Evolutionary conservation across 2,113 vertebrate species (phyloP).

Genomic region (Oryzias melastigma): DNA sequence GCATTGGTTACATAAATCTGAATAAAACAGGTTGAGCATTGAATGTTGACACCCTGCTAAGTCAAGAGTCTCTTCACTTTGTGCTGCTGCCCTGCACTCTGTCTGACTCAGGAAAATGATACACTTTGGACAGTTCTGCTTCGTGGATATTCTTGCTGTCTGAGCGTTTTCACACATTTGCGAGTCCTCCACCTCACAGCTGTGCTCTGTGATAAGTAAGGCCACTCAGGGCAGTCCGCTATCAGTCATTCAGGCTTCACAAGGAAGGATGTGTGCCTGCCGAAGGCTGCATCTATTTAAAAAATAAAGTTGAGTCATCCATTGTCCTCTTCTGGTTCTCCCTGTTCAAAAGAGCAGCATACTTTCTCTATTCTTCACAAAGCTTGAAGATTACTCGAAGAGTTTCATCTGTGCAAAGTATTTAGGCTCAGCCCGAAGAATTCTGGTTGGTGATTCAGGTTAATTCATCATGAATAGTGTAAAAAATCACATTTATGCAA

Average conservation of each 20-base stretch:
- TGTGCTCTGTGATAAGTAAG: constrained; percentile 59
- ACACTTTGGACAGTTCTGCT: constrained; percentile 7
- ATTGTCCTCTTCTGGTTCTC: constrained; percentile 10
- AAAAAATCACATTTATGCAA: constrained; percentile 47
- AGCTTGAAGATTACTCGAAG: constrained; percentile 18
- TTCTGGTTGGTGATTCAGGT: constrained; percentile 10
- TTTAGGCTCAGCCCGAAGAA: too few relatives aligned
- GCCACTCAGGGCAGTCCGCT: constrained; percentile 43
- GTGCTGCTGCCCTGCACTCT: neutral
- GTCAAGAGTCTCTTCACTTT: neutral
- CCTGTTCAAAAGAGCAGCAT: constrained; percentile 14
- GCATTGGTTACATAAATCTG: too few relatives aligned
- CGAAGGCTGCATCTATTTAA: constrained; percentile 21
- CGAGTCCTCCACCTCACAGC: constrained; percentile 42
- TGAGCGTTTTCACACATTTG: constrained; percentile 28
- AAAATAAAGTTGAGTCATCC: constrained; percentile 45
- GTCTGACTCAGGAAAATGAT: neutral
- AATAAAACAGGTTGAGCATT: too few relatives aligned
- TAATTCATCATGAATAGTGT: constrained; percentile 23
- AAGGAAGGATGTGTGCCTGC: constrained; percentile 44
- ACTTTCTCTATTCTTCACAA: constrained; percentile 2
- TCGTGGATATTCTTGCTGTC: constrained; percentile 28
- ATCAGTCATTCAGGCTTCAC: constrained; percentile 41
- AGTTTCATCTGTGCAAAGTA: neutral
- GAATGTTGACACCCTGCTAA: too few relatives aligned